Conservation (phyloP, 2,797 vertebrate species). For the Sebastes iracundus region DNA sequence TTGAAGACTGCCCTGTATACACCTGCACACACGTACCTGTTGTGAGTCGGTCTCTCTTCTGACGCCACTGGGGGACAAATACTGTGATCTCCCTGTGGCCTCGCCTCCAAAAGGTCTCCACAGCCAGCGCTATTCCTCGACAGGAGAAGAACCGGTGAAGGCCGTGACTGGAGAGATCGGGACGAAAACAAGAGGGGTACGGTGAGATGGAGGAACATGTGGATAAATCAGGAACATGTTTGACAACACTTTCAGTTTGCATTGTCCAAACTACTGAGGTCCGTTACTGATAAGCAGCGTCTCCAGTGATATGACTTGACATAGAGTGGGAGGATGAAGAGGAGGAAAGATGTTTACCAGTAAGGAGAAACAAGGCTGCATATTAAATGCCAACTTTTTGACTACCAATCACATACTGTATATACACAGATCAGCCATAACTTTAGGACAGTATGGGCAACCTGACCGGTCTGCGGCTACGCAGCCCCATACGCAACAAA, state of each 20-base stretch:
- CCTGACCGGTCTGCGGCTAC: too few relatives aligned
- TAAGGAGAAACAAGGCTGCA: not conserved
- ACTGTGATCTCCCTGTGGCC: conserved; percentile 97
- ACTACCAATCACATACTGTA: too few relatives aligned
- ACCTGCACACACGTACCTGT: conserved; percentile 82
- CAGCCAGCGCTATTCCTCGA: conserved; percentile 94
- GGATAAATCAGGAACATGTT: not conserved
- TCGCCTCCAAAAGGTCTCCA: conserved; percentile 94
- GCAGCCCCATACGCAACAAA: too few relatives aligned
- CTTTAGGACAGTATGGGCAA: too few relatives aligned
- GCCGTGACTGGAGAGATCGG: conserved; percentile 85
- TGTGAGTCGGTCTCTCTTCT: conserved; percentile 88
- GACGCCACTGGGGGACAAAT: conserved; percentile 98
- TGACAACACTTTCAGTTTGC: too few relatives aligned
- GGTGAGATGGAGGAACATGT: not conserved
- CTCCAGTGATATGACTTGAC: not conserved
- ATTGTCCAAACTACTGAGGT: not conserved
- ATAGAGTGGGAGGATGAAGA: not conserved
- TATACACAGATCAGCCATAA: too few relatives aligned
- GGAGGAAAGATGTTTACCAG: too few relatives aligned
- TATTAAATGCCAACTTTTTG: too few relatives aligned
- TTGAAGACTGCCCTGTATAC: not conserved
- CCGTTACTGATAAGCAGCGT: not conserved
- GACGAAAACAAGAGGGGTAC: not conserved
- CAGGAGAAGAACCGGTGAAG: conserved; percentile 94